Evolutionary conservation across 1,140 invertebrate species (phyloP).

Genomic region (Pollicipes pollicipes): DNA sequence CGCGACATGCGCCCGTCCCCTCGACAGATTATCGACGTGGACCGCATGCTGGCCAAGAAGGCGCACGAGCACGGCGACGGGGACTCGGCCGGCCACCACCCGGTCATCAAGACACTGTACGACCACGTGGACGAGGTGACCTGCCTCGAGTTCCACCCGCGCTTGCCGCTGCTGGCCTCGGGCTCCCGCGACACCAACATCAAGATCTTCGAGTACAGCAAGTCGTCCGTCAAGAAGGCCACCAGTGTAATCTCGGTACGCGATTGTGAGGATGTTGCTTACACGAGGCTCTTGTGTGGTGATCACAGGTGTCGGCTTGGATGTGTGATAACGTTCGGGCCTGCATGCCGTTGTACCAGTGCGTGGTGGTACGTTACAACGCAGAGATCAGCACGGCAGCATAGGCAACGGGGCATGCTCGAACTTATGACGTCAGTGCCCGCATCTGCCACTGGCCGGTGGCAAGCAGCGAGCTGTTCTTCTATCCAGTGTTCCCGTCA

Average conservation of each 20-base stretch:
- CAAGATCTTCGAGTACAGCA: conserved; percentile 94
- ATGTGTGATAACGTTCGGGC: too few species aligned
- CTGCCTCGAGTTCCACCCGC: conserved; percentile 87
- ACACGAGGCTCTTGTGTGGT: too few species aligned
- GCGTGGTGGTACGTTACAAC: too few species aligned
- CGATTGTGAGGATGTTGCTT: neutral
- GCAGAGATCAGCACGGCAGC: too few species aligned
- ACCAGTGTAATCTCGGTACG: conserved; percentile 33
- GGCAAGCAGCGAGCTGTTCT: too few species aligned
- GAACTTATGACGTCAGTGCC: too few species aligned
- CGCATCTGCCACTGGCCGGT: too few species aligned
- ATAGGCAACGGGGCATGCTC: too few species aligned
- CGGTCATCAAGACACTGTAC: conserved; percentile 94
- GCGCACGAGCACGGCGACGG: conserved; percentile 17
- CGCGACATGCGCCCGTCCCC: too few species aligned
- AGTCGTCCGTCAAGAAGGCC: conserved; percentile 93
- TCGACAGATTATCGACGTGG: conserved; percentile 77
- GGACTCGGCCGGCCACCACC: conserved; percentile 47
- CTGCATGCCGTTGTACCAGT: too few species aligned
- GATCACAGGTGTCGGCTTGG: too few species aligned
- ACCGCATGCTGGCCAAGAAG: conserved; percentile 82
- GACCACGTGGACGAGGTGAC: conserved; percentile 97
- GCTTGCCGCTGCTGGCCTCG: conserved; percentile 77
- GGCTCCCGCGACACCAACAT: conserved; percentile 85
- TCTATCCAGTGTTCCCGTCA: too few species aligned